A percentile compares a stretch with the other conserved stretches of the same genome.
phyloP scores from a whole-genome alignment of 2,113 vertebrate species.

The Gnathonemus longibarbis region DNA sequence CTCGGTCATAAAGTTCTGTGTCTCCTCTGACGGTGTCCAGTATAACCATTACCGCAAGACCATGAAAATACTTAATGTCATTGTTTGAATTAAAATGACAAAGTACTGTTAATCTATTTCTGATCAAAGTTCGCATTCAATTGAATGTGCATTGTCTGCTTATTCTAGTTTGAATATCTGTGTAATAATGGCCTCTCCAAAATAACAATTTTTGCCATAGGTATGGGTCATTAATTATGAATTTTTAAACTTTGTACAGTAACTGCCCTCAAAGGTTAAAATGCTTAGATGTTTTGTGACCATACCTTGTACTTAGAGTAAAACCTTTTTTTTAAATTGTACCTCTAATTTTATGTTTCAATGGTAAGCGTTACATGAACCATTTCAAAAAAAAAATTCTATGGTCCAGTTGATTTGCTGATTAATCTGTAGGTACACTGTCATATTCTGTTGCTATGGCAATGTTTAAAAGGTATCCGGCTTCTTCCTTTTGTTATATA shows the following conservation, averaged over 20 bases:
- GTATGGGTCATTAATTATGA: neutral
- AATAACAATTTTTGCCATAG: neutral
- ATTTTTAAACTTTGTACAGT: neutral
- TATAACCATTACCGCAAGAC: neutral
- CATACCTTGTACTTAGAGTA: neutral
- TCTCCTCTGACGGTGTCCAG: conserved; percentile 26
- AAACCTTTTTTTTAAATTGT: neutral
- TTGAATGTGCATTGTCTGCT: neutral
- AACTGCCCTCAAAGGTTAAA: neutral
- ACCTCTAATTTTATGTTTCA: neutral
- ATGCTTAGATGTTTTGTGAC: neutral
- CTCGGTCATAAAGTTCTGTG: neutral
- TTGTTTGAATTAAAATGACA: neutral
- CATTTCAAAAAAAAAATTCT: neutral
- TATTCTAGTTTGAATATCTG: neutral
- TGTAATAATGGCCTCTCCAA: neutral
- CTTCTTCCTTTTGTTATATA: neutral
- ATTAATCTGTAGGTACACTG: neutral
- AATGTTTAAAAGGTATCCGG: neutral
- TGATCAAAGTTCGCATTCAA: neutral
- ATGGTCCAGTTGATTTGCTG: neutral
- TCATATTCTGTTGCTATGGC: neutral
- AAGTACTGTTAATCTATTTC: neutral
- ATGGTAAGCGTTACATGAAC: neutral
- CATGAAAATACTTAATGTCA: neutral